These are phyloP conservation scores for Cremastinae sp. DNA, from an alignment of 2,888 invertebrate genomes.

Conservation along the genomic window DNA sequence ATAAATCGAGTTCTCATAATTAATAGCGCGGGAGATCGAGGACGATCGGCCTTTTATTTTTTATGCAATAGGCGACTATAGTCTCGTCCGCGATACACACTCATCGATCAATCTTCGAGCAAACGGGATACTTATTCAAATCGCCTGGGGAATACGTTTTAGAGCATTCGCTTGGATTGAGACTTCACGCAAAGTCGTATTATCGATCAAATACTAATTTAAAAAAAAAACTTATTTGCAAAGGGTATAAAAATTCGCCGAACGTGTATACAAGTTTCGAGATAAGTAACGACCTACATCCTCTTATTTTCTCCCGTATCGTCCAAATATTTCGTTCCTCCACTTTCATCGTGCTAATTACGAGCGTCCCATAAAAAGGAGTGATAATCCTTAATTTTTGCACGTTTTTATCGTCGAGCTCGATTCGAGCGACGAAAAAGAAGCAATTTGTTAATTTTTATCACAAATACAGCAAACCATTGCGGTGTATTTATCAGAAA, in stretches of 20 bases:
- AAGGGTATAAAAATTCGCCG: background rate
- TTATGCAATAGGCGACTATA: background rate
- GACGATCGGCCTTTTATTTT: slow-evolving; percentile 6
- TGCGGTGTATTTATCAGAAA: no score
- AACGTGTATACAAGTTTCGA: background rate
- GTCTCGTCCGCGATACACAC: no score
- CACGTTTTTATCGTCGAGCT: background rate
- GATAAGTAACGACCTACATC: slow-evolving; percentile 7
- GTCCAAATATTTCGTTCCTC: slow-evolving; percentile 1
- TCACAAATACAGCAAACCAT: background rate
- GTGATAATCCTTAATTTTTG: no score
- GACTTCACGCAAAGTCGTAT: no score
- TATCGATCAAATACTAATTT: no score
- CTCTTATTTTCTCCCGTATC: background rate
- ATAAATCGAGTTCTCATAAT: background rate
- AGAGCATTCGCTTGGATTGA: no score
- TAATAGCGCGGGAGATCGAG: background rate
- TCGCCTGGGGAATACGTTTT: no score
- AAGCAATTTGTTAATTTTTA: background rate
- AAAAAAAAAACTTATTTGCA: no score
- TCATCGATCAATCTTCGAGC: no score
- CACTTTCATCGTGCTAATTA: slow-evolving; percentile 1
- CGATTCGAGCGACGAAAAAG: background rate
- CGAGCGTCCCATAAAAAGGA: no score
- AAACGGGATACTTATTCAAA: no score